These are phyloP conservation scores for Solen grandis DNA, from an alignment of 1,140 invertebrate species.

Conservation along the genomic window DNA sequence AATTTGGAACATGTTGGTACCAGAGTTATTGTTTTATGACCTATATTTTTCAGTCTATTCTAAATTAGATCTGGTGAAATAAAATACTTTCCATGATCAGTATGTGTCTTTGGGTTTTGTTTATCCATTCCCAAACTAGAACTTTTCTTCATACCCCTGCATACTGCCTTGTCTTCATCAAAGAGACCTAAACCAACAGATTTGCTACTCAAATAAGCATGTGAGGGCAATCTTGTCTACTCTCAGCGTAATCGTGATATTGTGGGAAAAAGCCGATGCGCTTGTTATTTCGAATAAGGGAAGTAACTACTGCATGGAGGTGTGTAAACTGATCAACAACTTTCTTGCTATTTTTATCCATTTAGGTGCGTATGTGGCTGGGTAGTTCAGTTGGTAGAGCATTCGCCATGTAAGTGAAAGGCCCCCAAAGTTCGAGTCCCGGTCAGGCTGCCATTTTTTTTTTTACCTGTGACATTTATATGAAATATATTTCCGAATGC, in stretches of 20 bases:
- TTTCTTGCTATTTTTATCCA: too few species aligned
- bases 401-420: too few species aligned
- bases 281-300: background rate
- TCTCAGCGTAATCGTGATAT: background rate
- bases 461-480: too few species aligned
- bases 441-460: too few species aligned
- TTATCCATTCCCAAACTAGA: background rate
- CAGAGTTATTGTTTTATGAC: background rate
- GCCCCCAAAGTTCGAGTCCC: too few species aligned
- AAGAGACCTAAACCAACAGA: too few species aligned
- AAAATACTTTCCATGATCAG: background rate
- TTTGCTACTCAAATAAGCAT: too few species aligned
- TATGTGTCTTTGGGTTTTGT: background rate
- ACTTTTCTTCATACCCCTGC: background rate
- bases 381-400: too few species aligned
- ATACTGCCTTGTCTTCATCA: background rate
- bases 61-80: background rate
- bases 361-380: too few species aligned
- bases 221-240: too few species aligned
- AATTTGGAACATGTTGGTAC: background rate
- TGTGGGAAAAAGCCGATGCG: background rate
- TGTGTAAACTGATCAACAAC: too few species aligned
- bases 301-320: background rate
- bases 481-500: too few species aligned
- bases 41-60: background rate